phyloP scores from a whole-genome alignment of 2,113 vertebrate species.

The Pseudorectes ferrugineus region DNA sequence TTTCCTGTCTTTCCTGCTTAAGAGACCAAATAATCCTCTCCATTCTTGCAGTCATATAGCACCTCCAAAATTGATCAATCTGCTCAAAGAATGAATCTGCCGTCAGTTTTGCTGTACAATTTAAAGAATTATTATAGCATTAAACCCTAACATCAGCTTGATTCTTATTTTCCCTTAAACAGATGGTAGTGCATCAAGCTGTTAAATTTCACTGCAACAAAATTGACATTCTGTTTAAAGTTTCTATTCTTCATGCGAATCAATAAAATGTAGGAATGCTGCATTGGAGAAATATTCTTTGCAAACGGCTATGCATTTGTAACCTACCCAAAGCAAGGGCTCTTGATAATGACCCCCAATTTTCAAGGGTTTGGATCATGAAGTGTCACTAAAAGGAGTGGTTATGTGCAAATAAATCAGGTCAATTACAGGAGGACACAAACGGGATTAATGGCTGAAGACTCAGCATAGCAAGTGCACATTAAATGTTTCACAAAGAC shows the following conservation, averaged over 20 bases:
- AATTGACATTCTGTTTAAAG: neutral
- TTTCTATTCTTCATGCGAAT: neutral
- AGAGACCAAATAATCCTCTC: neutral
- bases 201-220: constrained; percentile 7
- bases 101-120: neutral
- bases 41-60: neutral
- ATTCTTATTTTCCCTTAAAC: neutral
- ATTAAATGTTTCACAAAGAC: neutral
- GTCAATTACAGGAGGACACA: neutral
- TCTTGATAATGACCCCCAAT: neutral
- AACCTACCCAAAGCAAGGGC: neutral
- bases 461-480: neutral
- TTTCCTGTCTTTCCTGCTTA: neutral
- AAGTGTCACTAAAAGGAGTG: neutral
- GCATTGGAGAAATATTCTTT: neutral
- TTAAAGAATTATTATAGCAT: neutral
- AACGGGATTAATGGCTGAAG: neutral
- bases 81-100: neutral
- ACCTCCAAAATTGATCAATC: neutral
- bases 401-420: neutral
- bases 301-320: neutral
- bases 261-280: neutral
- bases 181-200: neutral
- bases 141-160: neutral
- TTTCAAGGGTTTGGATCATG: neutral